Conservation (phyloP, 2,113 vertebrate species). For the Microtus richardsoni region DNA sequence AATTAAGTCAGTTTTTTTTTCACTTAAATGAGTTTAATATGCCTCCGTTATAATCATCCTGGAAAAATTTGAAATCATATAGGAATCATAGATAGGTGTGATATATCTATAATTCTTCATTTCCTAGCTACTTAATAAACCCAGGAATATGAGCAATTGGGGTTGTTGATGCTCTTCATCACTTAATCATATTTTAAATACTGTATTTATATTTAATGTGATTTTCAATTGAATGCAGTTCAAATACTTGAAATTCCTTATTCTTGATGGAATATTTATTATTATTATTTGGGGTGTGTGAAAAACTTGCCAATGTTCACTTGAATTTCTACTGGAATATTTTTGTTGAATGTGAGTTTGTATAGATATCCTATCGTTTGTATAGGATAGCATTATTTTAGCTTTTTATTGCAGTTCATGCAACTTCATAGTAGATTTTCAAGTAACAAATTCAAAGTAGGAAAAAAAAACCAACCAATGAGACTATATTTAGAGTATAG, state of each 20-base stretch:
- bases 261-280: not conserved
- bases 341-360: constrained; percentile 12
- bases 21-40: not conserved
- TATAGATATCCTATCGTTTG: no score
- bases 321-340: not conserved
- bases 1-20: not conserved
- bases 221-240: not conserved
- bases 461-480: not conserved
- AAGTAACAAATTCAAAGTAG: not conserved
- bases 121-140: constrained; percentile 2
- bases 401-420: not conserved
- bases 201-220: constrained; percentile 1
- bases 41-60: not conserved
- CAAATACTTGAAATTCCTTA: not conserved
- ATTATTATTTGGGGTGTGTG: not conserved
- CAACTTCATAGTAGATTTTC: not conserved
- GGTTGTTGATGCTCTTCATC: not conserved
- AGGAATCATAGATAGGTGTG: not conserved
- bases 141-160: not conserved
- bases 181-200: constrained; percentile 55
- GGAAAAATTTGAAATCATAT: not conserved
- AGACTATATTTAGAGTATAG: not conserved
- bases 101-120: not conserved
- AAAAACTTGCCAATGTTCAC: not conserved
- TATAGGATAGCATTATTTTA: not conserved